Percentiles rank a stretch among this genome's conserved stretches.
phyloP scores from a whole-genome alignment of 2,113 vertebrate species.

The Odobenus rosmarus region DNA sequence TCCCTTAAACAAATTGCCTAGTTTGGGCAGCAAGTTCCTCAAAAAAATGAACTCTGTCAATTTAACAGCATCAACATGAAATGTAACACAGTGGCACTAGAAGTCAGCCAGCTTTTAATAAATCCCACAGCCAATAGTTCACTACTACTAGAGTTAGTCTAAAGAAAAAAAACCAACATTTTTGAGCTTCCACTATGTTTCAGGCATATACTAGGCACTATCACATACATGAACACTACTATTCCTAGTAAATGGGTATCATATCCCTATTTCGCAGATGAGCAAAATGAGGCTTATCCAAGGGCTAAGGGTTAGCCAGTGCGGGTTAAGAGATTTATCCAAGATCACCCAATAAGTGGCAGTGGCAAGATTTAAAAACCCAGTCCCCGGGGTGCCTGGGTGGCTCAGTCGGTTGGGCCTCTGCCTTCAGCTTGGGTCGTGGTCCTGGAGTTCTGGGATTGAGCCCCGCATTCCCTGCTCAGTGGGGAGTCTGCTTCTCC shows the following conservation, averaged over 20 bases:
- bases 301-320: not conserved
- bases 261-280: not conserved
- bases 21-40: slow-evolving; percentile 1
- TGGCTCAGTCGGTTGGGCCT: not conserved
- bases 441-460: no score
- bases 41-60: slow-evolving; percentile 44
- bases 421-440: no score
- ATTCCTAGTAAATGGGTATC: not conserved
- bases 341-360: slow-evolving; percentile 9
- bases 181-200: not conserved
- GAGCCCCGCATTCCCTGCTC: no score
- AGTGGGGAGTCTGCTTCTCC: no score
- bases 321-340: not conserved
- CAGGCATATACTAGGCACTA: not conserved
- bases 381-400: not conserved
- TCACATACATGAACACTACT: not conserved
- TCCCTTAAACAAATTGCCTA: slow-evolving; percentile 48
- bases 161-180: slow-evolving; percentile 38
- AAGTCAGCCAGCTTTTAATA: slow-evolving; percentile 36
- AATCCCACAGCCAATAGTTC: not conserved
- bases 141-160: not conserved
- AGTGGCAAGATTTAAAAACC: slow-evolving; percentile 44
- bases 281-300: slow-evolving; percentile 46
- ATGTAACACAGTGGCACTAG: not conserved
- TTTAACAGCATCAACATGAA: slow-evolving; percentile 37